Base-by-base conservation (phyloP, 2,113 vertebrate species). In the Dromas ardeola region DNA sequence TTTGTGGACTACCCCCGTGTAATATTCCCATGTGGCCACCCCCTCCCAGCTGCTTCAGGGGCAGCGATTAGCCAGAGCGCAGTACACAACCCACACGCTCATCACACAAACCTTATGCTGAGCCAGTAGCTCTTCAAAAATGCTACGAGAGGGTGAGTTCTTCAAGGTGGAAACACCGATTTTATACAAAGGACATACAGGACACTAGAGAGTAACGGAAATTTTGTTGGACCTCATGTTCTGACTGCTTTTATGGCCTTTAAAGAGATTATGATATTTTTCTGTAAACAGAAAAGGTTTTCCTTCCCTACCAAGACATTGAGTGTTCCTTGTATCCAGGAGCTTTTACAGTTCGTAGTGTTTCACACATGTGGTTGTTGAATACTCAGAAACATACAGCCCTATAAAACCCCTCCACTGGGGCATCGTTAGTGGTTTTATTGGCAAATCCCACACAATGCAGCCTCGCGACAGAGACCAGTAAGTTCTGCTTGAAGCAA, bases 21-120 rank as follows among this genome's bases (percentile, higher is more conserved):
- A 80, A 76, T 86, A 81, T 61, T 72, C 55, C 59, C 43, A 50
- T 83, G 82, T 8, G 26, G n/a, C 80, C 69, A 59, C 88, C 85
- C 82, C 65, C 67, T 88, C 52, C 42, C 85, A 80, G 74, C 55
- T 85, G 59, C 67, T 91, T 45, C 50, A 93, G 74, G 63, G 70
- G 72, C 67, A 88, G 47, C 8, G 5, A 88, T 80, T 25, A 93
- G 32, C 53, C 84, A n/a, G 29, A 90, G 63, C 13, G 3, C 58
- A 7, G 15, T 69, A 62, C 21, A 71, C 66, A 93, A 21, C 81
- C 85, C 92, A 90, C 74, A 38, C 85, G 69, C 13, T 34, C 77
- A 22, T 40, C 74, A 82, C 49, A 88, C 36, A 74, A 70, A 80
- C 55, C 82, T 80, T 71, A 42, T 22, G 20, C 12, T 13, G 63